Percentiles rank a stretch among this genome's conserved stretches.
phyloP scores from a whole-genome alignment of 2,113 vertebrate species.

The Daboia siamensis region DNA sequence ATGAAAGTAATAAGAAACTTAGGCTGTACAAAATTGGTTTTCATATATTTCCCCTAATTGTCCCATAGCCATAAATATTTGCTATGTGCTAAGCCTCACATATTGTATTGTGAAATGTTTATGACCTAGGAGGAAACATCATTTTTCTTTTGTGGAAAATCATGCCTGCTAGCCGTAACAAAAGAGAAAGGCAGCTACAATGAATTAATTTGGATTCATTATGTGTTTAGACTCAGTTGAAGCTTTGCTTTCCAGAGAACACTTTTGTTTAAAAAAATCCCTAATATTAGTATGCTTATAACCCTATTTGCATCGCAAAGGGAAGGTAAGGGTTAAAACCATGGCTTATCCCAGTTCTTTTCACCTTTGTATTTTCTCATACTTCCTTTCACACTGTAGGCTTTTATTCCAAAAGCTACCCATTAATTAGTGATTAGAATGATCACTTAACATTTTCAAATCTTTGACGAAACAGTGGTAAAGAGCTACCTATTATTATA shows the following conservation, averaged over 20 bases:
- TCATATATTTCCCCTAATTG: conserved; percentile 18
- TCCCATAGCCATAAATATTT: conserved; percentile 11
- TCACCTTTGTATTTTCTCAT: neutral
- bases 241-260: neutral
- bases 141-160: conserved; percentile 7
- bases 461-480: neutral
- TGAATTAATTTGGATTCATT: conserved; percentile 1
- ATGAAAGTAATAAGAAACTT: neutral
- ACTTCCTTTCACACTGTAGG: neutral
- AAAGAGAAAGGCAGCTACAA: neutral
- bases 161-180: neutral
- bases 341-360: neutral
- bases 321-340: neutral
- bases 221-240: conserved; percentile 6
- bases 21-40: conserved; percentile 15
- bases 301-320: neutral
- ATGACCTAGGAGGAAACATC: neutral
- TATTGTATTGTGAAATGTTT: neutral
- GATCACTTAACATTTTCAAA: neutral
- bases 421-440: neutral
- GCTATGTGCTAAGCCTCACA: neutral
- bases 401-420: neutral
- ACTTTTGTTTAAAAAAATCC: neutral
- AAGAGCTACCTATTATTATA: neutral
- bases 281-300: neutral